Base-by-base conservation (phyloP, 2,888 invertebrate genomes). In the Eupithecia subfuscata region DNA sequence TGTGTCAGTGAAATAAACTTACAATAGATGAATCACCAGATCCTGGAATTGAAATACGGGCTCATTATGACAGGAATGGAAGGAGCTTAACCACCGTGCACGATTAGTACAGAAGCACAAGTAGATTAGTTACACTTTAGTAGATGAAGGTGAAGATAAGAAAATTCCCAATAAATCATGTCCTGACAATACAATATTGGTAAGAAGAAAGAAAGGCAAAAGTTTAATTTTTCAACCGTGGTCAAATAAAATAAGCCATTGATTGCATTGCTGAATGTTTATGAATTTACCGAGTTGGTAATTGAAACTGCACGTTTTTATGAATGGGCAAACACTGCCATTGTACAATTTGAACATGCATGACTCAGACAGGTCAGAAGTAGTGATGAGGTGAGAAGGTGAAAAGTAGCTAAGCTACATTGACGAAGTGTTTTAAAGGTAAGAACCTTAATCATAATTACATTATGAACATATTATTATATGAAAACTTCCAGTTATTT, bases 31-130 rank as follows among this genome's bases (percentile, higher is more conserved):
- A 81, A 78, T 82, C 81, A 81, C 77, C 77, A 70, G 76, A 72
- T 75, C 76, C 76, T 70, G 77, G 76, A 75, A 78, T 82, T 81
- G 79, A 81, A 81, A 82, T 81, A 81, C 80, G 78, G 82, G 84
- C 79, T 79, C 79, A 75, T 78, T 84, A 83, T 83, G 84, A 85
- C 84, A 86, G 83, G 81, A 73, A 30, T 75, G 71, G 73, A 69
- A 74, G 68, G 7, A 67, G 40, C 67, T 71, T 22, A 22, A 25
- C 22, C 37, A 63, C 8, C 37, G 52, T 37, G 11, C 34, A 30
- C 4, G 25, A 7, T 2, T n/a, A 6, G 2, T 12, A 37, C 70
- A 77, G 74, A 73, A 74, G 77, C 74, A 63, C 77, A 77, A 72
- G 52, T 56, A 22, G n/a, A 56, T 48, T 48, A 48, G 8, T 30